Evolutionary conservation across 2,113 vertebrate species (phyloP), one percentile per base, ranked within the genome.

Genomic region (Charadrius vociferus): DNA sequence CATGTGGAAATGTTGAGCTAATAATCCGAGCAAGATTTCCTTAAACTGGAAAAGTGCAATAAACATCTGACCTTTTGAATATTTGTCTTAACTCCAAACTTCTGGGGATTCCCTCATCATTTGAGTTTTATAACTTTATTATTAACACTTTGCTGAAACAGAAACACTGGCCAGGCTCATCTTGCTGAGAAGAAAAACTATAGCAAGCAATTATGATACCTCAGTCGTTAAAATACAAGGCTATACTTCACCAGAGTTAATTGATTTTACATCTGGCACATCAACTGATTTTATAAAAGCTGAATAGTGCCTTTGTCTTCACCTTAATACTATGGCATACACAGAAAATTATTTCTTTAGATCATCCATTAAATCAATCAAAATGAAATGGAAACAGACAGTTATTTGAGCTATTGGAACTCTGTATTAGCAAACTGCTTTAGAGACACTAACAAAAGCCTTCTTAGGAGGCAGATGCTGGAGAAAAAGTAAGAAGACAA

Each of bases 181-280:
- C 93, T 94, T 94, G 56, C 49, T 81, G 21, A 53, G 24, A 67
- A 66, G 43, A 61, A 95, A 79, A 95, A 77, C 66, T 93, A 58
- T 67, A 88, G 70, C 39, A 97, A 82, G 79, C 27, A 91, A 92
- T 97, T 97, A 91, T 86, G 95, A 96, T 95, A 75, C 27, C 72
- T 88, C 52, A 82, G 56, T 88, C 6, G 10, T 96, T 97, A 97
- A 98, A 97, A 96, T 97, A 98, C 32, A 91, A 95, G 80, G 41
- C 86, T 55, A 67, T 96, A 97, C 95, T 96, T 98, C 86, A 94
- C 70, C 53, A 63, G 24, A 95, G 32, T 58, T 96, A 97, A 98
- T 96, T 98, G 96, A 96, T 98, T 98, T 98, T 97, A 96, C 97
- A 98, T 97, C 95, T 98, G 97, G 92, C 67, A 91, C 81, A 82